Evolutionary conservation across 2,113 vertebrate species (phyloP), one percentile per base, ranked within the genome.

Genomic region (Perccottus glenii): DNA sequence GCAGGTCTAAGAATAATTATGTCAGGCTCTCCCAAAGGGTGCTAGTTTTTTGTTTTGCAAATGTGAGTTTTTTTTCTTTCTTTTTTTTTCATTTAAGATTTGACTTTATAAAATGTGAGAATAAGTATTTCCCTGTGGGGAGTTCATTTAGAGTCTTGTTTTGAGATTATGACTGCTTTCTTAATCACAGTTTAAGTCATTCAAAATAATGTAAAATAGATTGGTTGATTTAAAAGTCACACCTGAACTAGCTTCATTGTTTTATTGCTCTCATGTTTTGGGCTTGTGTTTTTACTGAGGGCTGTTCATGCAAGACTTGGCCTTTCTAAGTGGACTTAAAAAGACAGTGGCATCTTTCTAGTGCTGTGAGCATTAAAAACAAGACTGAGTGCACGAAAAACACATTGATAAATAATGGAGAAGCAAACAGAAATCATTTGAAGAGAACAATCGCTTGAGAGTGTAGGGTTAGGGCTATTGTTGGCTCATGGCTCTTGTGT

Each of bases 381-480:
- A 75, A 65, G 27, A 0, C 59, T 36, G 62, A 79, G 70, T 27
- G 69, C 74, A 67, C 38, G 19, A 4, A 81, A 85, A 83, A 69
- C 79, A 77, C 64, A 51, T 64, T 35, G 48, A 84, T 85, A 63
- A 89, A 84, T 87, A 87, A 87, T 67, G 75, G 49, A 84, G 58
- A 74, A 72, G 71, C 67, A 74, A 11, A 75, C 33, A 65, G 52
- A 58, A 44, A 73, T 85, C 32, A 74, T 78, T 85, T 49, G 33
- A 64, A 53, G 42, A 57, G 33, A 78, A 55, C 75, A 81, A 81
- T 77, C 72, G 70, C 57, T 50, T 5, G 27, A 72, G 32, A 75
- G 52, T n/a, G 4, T 1, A 0, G 44, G 2, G 51, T 5, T 10
- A 27, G 10, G 8, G 52, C 51, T 79, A 35, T 65, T 77, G 74